A percentile compares a stretch with the other conserved stretches of the same genome.
Evolutionary conservation across 37 sponge, comb jelly and placozoan species (phyloP).

Genomic region (Hormiphora californensis): DNA sequence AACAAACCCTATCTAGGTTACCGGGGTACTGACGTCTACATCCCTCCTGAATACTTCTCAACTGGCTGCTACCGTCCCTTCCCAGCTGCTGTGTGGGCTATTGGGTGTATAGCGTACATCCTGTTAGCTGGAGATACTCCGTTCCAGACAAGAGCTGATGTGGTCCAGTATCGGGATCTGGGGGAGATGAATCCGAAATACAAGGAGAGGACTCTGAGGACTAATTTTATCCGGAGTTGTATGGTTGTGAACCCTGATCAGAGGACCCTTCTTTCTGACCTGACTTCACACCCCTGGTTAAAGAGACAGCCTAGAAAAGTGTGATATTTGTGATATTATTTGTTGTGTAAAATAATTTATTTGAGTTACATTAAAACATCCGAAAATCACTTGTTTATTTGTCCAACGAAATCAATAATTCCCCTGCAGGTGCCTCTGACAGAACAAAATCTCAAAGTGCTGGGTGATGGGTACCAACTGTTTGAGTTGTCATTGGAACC

Average conservation of each 20-base stretch:
- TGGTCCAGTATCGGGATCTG: not conserved
- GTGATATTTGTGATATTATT: too few relatives aligned
- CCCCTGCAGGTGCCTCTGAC: too few relatives aligned
- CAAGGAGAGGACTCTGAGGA: not conserved
- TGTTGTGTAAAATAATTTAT: too few relatives aligned
- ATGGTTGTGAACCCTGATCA: not conserved
- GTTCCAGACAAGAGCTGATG: not conserved
- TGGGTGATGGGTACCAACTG: too few relatives aligned
- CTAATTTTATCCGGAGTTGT: conserved; percentile 24
- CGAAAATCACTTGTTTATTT: too few relatives aligned
- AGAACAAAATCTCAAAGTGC: too few relatives aligned
- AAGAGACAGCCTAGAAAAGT: too few relatives aligned
- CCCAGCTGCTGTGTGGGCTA: conserved; percentile 32
- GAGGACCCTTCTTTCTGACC: conserved; percentile 23
- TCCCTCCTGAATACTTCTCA: conserved; percentile 14
- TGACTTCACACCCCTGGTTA: conserved; percentile 28
- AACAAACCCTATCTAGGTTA: not conserved
- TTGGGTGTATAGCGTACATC: conserved; percentile 36
- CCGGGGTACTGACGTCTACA: conserved; percentile 45
- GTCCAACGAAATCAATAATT: too few relatives aligned
- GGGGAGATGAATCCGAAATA: not conserved
- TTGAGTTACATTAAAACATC: too few relatives aligned
- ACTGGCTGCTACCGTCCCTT: conserved; percentile 9
- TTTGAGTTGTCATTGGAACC: too few relatives aligned
- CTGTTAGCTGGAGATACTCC: conserved; percentile 15